Evolutionary conservation across 2,113 vertebrate species (phyloP).

Genomic region (Ellobius talpinus): DNA sequence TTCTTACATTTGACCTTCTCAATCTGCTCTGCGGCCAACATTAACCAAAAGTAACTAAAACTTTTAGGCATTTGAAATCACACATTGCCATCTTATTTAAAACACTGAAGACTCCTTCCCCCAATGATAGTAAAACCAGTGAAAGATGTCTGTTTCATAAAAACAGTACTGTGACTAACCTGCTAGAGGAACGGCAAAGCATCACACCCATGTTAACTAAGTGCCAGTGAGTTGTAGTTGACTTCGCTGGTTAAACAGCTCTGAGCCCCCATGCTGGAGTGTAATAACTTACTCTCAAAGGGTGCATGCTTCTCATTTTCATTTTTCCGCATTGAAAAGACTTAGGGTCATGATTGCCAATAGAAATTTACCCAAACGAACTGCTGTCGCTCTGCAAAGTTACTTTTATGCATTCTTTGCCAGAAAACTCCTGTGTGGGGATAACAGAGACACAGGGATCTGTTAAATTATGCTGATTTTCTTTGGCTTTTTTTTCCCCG

Average conservation of each 20-base stretch:
- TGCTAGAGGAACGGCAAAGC: background rate
- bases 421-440: constrained; percentile 26
- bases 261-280: background rate
- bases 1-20: background rate
- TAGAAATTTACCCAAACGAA: constrained; percentile 56
- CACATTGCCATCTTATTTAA: background rate
- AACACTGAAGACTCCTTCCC: background rate
- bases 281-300: constrained; percentile 47
- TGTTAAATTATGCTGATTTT: constrained; percentile 42
- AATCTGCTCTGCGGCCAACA: background rate
- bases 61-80: background rate
- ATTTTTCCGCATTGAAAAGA: constrained; percentile 12
- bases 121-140: background rate
- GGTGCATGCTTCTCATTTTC: background rate
- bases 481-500: constrained; percentile 45
- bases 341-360: constrained; percentile 16
- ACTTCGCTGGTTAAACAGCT: constrained; percentile 17
- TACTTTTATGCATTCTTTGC: constrained; percentile 62
- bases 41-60: constrained; percentile 4
- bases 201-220: constrained; percentile 40
- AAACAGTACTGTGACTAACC: background rate
- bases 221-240: background rate
- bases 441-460: constrained; percentile 50
- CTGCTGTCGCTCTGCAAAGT: constrained; percentile 21
- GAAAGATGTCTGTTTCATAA: background rate